These are phyloP conservation scores for Syrmaticus mikado DNA, from an alignment of 2,113 vertebrate species.

Conservation along the genomic window DNA sequence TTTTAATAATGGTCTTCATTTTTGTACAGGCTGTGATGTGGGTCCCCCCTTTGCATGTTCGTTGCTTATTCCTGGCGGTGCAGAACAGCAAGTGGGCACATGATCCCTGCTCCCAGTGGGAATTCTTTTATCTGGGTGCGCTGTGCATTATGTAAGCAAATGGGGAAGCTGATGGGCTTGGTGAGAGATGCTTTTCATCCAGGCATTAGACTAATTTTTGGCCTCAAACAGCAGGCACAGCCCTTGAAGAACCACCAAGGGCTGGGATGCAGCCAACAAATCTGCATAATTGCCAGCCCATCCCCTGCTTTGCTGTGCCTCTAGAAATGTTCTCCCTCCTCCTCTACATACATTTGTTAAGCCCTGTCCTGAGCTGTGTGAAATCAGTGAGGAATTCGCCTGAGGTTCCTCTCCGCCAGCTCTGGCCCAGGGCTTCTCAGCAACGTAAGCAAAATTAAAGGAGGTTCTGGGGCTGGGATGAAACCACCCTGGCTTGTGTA, in stretches of 20 bases:
- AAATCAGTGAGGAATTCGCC: conserved; percentile 39
- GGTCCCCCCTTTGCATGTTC: not conserved
- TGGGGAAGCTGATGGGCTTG: not conserved
- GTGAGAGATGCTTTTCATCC: not conserved
- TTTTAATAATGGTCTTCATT: not conserved
- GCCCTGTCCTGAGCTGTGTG: not conserved
- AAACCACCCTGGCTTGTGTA: not conserved
- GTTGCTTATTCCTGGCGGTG: not conserved
- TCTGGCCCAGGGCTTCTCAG: not conserved
- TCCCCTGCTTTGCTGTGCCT: not conserved
- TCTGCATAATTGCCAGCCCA: not conserved
- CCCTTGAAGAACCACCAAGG: not conserved
- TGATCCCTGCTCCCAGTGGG: not conserved
- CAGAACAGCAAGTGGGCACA: accelerated
- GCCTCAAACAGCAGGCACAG: not conserved
- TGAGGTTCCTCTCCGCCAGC: not conserved
- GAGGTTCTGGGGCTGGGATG: not conserved
- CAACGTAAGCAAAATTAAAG: not conserved
- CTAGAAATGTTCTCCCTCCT: not conserved
- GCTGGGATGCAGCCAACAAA: not conserved
- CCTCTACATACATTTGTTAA: not conserved
- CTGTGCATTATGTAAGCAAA: not conserved
- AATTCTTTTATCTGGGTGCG: not conserved
- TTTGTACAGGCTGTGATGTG: accelerated
- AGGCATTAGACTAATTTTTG: not conserved